Percentiles rank a stretch among this genome's conserved stretches.
These are phyloP conservation scores for Globia sparganii DNA, from an alignment of 2,888 invertebrate genomes.

Conservation along the genomic window DNA sequence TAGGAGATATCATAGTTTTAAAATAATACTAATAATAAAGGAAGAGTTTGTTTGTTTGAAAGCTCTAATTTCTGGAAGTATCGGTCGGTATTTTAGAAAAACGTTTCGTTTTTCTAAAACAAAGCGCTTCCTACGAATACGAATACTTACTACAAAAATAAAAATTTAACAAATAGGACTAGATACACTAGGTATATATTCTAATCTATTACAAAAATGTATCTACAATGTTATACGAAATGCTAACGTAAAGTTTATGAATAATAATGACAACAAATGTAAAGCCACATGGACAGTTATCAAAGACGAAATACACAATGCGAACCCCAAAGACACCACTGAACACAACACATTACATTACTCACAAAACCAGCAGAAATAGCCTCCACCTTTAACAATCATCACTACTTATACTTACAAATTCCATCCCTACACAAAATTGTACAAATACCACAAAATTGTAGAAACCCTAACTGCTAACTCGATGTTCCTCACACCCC, in stretches of 20 bases:
- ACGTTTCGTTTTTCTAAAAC: too few relatives aligned
- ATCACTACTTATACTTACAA: too few relatives aligned
- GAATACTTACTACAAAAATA: neutral
- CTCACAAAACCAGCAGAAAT: neutral
- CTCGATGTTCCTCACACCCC: neutral
- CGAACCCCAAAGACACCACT: neutral
- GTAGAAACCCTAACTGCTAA: neutral
- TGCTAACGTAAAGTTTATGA: neutral
- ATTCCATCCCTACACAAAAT: neutral
- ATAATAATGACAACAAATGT: neutral
- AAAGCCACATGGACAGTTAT: neutral
- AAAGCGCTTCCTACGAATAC: neutral
- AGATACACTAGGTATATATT: neutral
- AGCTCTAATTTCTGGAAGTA: too few relatives aligned
- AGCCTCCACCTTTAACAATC: neutral
- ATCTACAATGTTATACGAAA: neutral
- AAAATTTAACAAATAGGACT: neutral
- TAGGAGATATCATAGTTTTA: too few relatives aligned
- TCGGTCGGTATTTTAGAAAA: too few relatives aligned
- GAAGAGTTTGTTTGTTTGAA: too few relatives aligned
- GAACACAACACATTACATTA: neutral
- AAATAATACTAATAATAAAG: too few relatives aligned
- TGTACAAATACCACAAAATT: neutral
- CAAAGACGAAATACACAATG: neutral
- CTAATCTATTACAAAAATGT: neutral